Evolutionary conservation across 2,113 vertebrate species (phyloP).

Genomic region (Suncus etruscus): DNA sequence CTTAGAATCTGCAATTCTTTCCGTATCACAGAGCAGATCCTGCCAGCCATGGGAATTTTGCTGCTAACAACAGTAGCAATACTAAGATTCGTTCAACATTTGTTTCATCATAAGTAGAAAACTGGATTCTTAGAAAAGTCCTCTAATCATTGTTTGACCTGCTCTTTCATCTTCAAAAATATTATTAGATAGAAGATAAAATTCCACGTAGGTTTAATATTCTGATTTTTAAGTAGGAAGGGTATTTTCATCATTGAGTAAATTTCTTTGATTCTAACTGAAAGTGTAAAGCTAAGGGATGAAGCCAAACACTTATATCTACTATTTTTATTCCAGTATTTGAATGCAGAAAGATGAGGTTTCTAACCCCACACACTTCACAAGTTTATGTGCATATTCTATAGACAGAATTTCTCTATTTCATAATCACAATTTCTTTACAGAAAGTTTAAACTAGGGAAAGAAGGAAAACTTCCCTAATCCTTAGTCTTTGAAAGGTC

Average conservation of each 20-base stretch:
- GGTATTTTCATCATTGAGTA: not conserved
- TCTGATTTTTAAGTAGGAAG: not conserved
- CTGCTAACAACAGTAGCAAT: not conserved
- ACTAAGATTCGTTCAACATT: not conserved
- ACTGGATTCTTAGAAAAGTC: not conserved
- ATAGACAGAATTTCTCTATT: not conserved
- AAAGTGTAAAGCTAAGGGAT: not conserved
- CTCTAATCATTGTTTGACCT: not conserved
- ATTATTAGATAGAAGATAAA: not conserved
- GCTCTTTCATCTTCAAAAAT: not conserved
- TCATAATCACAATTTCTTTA: not conserved
- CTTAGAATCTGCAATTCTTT: too few species aligned
- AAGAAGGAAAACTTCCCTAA: not conserved
- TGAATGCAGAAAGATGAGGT: not conserved
- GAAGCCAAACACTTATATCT: not conserved
- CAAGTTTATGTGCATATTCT: not conserved
- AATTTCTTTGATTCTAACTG: not conserved
- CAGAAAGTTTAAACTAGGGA: not conserved
- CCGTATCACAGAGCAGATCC: too few species aligned
- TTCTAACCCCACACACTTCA: not conserved
- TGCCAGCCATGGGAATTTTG: not conserved
- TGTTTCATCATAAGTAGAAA: not conserved
- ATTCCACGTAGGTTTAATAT: not conserved
- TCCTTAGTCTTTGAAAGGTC: not conserved
- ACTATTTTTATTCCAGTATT: not conserved